phyloP scores from a whole-genome alignment of 2,888 invertebrate genomes.

The Julus scanicus region DNA sequence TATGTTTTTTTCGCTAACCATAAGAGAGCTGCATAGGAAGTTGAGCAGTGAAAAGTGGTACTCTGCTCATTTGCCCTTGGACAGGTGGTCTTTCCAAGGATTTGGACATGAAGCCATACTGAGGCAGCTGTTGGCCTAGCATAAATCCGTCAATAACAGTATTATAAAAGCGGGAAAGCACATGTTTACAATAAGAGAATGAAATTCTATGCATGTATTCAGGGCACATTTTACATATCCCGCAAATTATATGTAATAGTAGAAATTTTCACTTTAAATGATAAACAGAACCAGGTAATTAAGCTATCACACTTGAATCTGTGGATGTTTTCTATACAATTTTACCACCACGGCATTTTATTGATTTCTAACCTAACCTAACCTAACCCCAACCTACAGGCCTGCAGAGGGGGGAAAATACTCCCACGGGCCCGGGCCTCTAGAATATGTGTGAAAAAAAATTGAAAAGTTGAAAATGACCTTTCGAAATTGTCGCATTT shows the following conservation, averaged over 20 bases:
- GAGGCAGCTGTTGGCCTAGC: slow-evolving; percentile 51
- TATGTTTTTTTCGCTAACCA: slow-evolving; percentile 45
- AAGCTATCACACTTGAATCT: too few relatives aligned
- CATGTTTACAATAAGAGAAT: not conserved
- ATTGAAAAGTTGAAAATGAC: too few relatives aligned
- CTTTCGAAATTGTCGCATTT: too few relatives aligned
- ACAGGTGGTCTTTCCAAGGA: slow-evolving; percentile 55
- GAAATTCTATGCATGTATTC: not conserved
- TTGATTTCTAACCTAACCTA: too few relatives aligned
- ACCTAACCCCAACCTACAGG: too few relatives aligned
- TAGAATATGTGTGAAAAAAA: too few relatives aligned
- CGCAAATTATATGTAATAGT: not conserved
- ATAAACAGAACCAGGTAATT: too few relatives aligned
- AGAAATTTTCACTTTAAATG: too few relatives aligned
- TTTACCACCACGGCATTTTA: too few relatives aligned
- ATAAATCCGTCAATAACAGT: slow-evolving; percentile 12
- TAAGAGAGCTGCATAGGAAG: slow-evolving; percentile 53
- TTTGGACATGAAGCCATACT: slow-evolving; percentile 54
- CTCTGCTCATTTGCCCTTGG: slow-evolving; percentile 50
- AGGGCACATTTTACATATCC: not conserved
- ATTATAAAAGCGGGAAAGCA: not conserved
- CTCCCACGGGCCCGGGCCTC: too few relatives aligned
- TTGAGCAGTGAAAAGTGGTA: slow-evolving; percentile 50
- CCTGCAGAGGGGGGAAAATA: too few relatives aligned
- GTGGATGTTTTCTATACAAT: too few relatives aligned